These are phyloP conservation scores for Xanthorhoe spadicearia DNA, from an alignment of 2,888 invertebrate species.

Conservation along the genomic window DNA sequence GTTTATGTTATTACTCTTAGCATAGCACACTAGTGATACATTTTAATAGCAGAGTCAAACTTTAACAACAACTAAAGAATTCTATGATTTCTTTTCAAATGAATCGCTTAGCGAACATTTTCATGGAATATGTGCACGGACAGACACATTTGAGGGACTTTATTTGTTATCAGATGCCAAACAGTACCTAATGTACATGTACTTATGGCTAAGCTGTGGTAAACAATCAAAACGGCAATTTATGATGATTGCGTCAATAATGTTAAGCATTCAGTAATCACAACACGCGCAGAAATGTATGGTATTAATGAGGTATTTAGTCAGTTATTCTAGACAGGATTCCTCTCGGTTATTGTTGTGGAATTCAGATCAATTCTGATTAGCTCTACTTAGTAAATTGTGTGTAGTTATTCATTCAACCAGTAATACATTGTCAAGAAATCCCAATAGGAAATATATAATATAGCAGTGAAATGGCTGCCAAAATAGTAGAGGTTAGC, in stretches of 20 bases:
- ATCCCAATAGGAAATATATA: too few species aligned
- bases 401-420: neutral
- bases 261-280: slow-evolving; percentile 20
- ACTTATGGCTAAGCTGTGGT: neutral
- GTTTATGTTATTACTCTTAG: too few species aligned
- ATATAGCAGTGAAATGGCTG: too few species aligned
- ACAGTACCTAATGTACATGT: neutral
- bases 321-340: slow-evolving; percentile 47
- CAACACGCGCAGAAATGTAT: slow-evolving; percentile 36
- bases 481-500: too few species aligned
- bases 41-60: too few species aligned
- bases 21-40: too few species aligned
- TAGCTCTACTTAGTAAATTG: neutral
- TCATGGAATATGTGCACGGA: too few species aligned
- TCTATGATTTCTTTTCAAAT: too few species aligned
- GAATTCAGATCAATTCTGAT: slow-evolving; percentile 17
- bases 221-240: slow-evolving; percentile 13
- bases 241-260: slow-evolving; percentile 13
- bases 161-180: neutral
- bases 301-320: slow-evolving; percentile 66
- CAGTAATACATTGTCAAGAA: neutral
- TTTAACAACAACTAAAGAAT: too few species aligned
- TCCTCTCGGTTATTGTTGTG: slow-evolving; percentile 61
- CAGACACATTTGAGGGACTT: too few species aligned
- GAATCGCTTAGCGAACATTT: too few species aligned